Evolutionary conservation across 2,888 invertebrate genomes (phyloP), one percentile per base, ranked within the genome.

Genomic region (Reticulitermes lucifugus): DNA sequence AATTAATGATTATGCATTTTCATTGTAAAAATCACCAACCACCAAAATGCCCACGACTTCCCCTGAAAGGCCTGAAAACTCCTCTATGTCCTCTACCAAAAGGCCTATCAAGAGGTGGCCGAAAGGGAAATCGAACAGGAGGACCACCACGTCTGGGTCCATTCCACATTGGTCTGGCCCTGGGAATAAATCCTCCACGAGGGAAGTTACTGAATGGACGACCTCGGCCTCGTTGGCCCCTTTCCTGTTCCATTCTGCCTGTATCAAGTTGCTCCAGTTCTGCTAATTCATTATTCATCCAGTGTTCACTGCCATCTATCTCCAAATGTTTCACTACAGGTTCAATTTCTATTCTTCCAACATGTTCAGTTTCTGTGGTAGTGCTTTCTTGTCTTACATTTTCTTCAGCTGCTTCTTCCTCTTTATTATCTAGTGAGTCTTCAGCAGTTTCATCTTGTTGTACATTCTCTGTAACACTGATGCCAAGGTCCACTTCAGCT

Each of bases 21-120:
- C 65, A 14, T 18, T 18, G 18, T 22, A 65, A 70, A 41, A 70
- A 46, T 85, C 81, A 86, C 86, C 86, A 86, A 35, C 84, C 84
- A 75, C 85, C 86, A 60, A 71, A 85, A 73, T 41, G 55, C 22
- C 79, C 83, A 59, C 75, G 85, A 51, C 82, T 85, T 59, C 85
- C 84, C 75, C 83, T 70, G 77, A 85, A 85, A 46, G 84, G 84
- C 41, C 86, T 83, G 51, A 86, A 86, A 22, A 79, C 85, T 77
- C 84, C 85, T 43, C 85, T 46, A 51, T 65, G 73, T 77, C 77
- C 77, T 46, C 77, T 77, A 77, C 77, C 84, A 59, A 84, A 79
- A 43, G 70, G 70, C 25, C 81, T 55, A 35, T 85, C 85, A 29
- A 55, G 22, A 75, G 85, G 83, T 25, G 79, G 77, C n/a, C 29